These are phyloP conservation scores for Anoncus sp. DNA, from an alignment of 2,888 invertebrate species.

Conservation along the genomic window DNA sequence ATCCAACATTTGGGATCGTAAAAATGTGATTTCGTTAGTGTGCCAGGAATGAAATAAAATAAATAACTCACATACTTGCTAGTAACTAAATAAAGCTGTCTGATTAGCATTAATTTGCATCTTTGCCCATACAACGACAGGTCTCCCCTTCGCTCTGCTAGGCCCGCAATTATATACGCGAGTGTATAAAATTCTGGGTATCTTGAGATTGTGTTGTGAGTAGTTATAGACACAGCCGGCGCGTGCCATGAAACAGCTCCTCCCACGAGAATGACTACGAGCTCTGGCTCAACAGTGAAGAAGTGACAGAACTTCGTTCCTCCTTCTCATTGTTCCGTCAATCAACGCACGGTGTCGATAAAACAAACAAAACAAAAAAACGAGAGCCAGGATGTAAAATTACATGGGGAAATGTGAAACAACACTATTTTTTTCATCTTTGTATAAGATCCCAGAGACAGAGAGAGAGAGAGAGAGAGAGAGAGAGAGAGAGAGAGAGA, in stretches of 20 bases:
- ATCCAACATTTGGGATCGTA: not conserved
- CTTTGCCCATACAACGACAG: too few species aligned
- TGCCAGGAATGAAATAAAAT: not conserved
- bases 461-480: too few species aligned
- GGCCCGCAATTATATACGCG: too few species aligned
- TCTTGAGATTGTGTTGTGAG: conserved; percentile 35
- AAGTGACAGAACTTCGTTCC: conserved; percentile 8
- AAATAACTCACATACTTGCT: not conserved
- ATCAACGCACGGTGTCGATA: conserved; percentile 21
- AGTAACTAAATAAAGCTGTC: not conserved
- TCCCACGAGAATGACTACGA: conserved; percentile 52
- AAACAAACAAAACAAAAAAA: not conserved
- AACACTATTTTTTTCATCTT: not conserved
- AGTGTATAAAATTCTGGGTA: not conserved
- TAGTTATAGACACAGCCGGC: conserved; percentile 54
- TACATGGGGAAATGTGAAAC: not conserved
- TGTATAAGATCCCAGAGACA: not conserved
- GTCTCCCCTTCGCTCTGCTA: too few species aligned
- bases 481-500: conserved; percentile 4
- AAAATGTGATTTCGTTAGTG: not conserved
- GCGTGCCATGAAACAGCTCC: conserved; percentile 58
- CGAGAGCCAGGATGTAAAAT: too few species aligned
- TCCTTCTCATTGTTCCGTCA: not conserved
- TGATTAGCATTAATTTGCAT: not conserved
- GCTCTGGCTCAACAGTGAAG: conserved; percentile 24